Evolutionary conservation across 2,113 vertebrate genomes (phyloP), one percentile per base, ranked within the genome.

Genomic region (Rallus limicola): DNA sequence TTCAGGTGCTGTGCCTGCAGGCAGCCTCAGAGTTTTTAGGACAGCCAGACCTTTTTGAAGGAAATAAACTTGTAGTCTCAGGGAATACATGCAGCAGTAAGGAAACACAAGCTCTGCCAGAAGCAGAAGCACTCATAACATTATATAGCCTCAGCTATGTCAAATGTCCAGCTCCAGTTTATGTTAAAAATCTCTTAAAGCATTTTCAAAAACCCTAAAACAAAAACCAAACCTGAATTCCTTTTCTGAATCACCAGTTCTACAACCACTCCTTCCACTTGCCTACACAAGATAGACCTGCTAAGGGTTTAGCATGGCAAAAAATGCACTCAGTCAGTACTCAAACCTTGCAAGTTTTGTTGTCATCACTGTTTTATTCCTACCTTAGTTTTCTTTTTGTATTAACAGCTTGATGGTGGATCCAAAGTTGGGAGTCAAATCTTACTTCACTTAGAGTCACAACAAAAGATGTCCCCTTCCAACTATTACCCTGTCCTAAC

Each of bases 141-240:
- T 64, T 20, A 33, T 6, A 9, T 13, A 76, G 36, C n/a, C 29
- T 48, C 70, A 85, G 20, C 23, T 46, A 28, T 20, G 16, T 40
- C 48, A 76, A 87, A 33, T 0, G 0, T 36, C 31, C 25, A 46
- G 10, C 19, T 63, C 16, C 28, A 52, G 34, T 2, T 68, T 69
- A 52, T 48, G 25, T 71, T 68, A 75, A 75, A 96, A 88, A 68
- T 33, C 29, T 67, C n/a, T 84, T 76, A 48, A 10, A 94, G n/a
- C 5, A 48, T 48, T 48, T 7, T 10, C 21, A 48, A 21, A 48
- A 21, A 48, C 23, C 23, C 23, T 11, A 23, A 23, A 23, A 20
- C 21, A 11, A 48, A 48, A 48, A 11, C 48, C 44, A 46, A 46
- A 46, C 44, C 44, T 8, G 13, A 81, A 48, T n/a, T 67, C n/a